Percentiles rank a stretch among this genome's conserved stretches.
These are phyloP conservation scores for Melipona quadrifasciata DNA, from an alignment of 1,140 invertebrate genomes.

Conservation along the genomic window DNA sequence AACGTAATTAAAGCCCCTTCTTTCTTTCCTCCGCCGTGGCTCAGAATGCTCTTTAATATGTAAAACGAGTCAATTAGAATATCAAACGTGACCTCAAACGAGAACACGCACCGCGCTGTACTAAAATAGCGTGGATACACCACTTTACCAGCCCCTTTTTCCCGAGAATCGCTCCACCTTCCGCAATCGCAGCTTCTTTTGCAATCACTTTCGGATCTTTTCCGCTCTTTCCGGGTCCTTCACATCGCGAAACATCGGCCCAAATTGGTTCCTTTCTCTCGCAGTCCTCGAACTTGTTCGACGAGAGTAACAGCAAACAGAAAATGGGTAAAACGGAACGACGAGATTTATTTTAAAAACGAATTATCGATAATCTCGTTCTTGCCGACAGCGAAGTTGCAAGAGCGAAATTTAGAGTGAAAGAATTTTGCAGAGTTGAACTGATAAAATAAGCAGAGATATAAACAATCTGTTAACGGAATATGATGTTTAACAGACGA, in stretches of 20 bases:
- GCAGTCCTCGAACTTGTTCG: background rate
- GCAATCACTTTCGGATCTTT: conserved; percentile 36
- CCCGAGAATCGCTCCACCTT: conserved; percentile 18
- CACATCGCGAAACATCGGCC: background rate
- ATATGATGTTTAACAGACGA: too few species aligned
- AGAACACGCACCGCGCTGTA: conserved; percentile 56
- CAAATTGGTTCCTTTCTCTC: background rate
- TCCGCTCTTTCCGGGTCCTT: background rate
- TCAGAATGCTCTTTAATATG: conserved; percentile 74
- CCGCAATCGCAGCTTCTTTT: conserved; percentile 51
- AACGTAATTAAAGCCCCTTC: conserved; percentile 71
- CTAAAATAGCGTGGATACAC: conserved; percentile 57
- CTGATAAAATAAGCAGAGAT: too few species aligned
- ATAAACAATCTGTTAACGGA: too few species aligned
- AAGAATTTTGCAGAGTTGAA: too few species aligned
- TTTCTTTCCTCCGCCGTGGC: conserved; percentile 41
- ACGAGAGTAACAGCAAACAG: background rate
- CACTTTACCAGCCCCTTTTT: background rate
- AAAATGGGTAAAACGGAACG: too few species aligned
- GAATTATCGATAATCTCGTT: background rate
- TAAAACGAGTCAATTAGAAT: conserved; percentile 76
- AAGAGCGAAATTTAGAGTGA: too few species aligned
- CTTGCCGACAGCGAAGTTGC: too few species aligned
- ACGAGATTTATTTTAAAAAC: background rate
- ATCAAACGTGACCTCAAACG: conserved; percentile 75